Evolutionary conservation across 2,888 invertebrate genomes (phyloP).

Genomic region (Magallana nippona): DNA sequence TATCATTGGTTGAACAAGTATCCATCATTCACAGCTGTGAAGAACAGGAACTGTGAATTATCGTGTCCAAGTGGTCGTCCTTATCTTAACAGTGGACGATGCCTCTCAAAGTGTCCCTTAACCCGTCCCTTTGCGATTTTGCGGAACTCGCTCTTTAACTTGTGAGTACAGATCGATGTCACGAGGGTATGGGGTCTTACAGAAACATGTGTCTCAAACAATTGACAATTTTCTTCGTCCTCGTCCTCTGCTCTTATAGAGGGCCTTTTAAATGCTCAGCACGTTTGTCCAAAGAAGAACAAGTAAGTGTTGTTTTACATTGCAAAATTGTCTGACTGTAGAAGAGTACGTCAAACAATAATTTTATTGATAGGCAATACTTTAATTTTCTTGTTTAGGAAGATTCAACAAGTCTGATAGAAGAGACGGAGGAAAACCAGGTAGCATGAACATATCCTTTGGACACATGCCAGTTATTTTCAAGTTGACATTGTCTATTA

Average conservation of each 20-base stretch:
- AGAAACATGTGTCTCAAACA: not conserved
- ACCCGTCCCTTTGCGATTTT: not conserved
- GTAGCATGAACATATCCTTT: no score
- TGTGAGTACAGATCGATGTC: not conserved
- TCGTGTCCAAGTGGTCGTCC: not conserved
- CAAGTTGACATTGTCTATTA: no score
- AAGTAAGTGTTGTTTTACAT: not conserved
- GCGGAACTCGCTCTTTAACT: not conserved
- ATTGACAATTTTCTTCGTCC: not conserved
- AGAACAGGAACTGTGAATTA: not conserved
- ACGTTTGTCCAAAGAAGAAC: not conserved
- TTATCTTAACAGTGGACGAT: not conserved
- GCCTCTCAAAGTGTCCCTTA: not conserved
- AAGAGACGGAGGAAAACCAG: not conserved
- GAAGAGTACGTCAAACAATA: no score
- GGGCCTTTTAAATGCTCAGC: not conserved
- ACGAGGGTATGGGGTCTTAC: not conserved
- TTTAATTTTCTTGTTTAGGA: not conserved
- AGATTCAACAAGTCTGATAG: not conserved
- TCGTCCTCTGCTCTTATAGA: not conserved
- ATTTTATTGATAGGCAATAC: not conserved
- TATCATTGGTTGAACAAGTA: constrained; percentile 18
- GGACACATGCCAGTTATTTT: no score
- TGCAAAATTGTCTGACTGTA: no score
- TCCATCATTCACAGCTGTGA: not conserved